Evolutionary conservation across 2,113 vertebrate genomes (phyloP), one percentile per base, ranked within the genome.

Genomic region (Columbina picui): DNA sequence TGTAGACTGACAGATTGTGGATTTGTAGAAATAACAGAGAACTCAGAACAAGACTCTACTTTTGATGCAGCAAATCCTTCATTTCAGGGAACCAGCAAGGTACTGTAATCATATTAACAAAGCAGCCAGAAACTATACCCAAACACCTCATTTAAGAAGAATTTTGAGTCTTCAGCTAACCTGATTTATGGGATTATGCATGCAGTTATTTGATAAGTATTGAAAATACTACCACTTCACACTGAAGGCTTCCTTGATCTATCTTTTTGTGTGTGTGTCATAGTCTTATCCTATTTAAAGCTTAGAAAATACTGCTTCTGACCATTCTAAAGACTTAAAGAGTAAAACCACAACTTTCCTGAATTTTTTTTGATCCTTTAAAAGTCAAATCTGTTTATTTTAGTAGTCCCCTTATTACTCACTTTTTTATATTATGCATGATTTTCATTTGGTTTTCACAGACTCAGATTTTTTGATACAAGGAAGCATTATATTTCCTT

Each of bases 21-120:
- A 97, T 98, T 97, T 97, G 92, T 96, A 96, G 97, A 98, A 98
- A 98, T 97, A 98, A 97, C 96, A 97, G 97, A 97, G 91, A 97
- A 97, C 79, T 96, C 92, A 67, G 96, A 67, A 93, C 85, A 95
- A 95, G 91, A 83, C 92, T 91, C 59, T 89, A 96, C 93, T 96
- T 95, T 91, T 95, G 59, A 90, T 91, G 93, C 60, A 20, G 75
- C 94, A 97, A 97, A 97, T 97, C 94, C 97, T 96, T 96, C 96
- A 82, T 95, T 97, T 96, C 77, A 94, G 96, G 94, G 81, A 96
- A 94, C 84, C 93, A 97, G 92, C 90, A 97, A 98, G 96, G 95
- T 98, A 96, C 92, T 91, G 93, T 92, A 96, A 97, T 95, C 96
- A 97, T 93, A 95, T 96, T 97, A 97, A 97, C 96, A 96, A 96